Base-by-base conservation (phyloP, 2,797 vertebrate species). In the Galagoides demidoff region DNA sequence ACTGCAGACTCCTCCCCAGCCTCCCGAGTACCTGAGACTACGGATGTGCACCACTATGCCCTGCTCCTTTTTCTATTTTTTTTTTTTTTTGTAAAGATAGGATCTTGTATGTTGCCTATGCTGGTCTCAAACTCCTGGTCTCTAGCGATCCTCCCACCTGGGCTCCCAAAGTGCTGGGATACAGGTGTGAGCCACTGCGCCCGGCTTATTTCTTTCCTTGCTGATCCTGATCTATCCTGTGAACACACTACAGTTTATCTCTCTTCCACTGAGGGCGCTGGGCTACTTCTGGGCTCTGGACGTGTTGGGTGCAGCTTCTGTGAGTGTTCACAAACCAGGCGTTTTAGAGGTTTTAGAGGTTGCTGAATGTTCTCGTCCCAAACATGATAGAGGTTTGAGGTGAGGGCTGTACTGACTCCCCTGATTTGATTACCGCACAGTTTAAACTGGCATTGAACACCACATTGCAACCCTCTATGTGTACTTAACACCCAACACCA, bases 381-480 rank as follows among this genome's bases (percentile, higher is more conserved):
- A 73, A 43, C 37, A 4, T 13, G 37, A 16, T 8, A 7, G 7
- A 0, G 16, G 22, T 73, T 43, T 43, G 4, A 39, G 70, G 13
- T 27, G 70, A n/a, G 29, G 23, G 70, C 25, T 2, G 25, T 14
- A 4, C 13, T 27, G 12, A 9, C 4, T 66, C 7, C 23, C 70
- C 39, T 7, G 37, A 43, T 73, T 7, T 16, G 70, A 43, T 43
- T 39, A 27, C 2, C 1, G 25, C 23, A 16, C 13, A 23, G 8
- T 73, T 39, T 27, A 27, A 16, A 27, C 13, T 1, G 3, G 39
- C 1, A 3, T 1, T 0, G 27, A 73, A 7, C 37, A 7, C 6
- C 39, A 14, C 3, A 0, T 6, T 37, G 34, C 22, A 2, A 22
- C 12, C 11, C 22, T 2, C 5, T 1, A 23, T 0, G 5, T 5